These are phyloP conservation scores for Cyprinodon tularosa DNA, from an alignment of 2,113 vertebrate species.

Conservation along the genomic window DNA sequence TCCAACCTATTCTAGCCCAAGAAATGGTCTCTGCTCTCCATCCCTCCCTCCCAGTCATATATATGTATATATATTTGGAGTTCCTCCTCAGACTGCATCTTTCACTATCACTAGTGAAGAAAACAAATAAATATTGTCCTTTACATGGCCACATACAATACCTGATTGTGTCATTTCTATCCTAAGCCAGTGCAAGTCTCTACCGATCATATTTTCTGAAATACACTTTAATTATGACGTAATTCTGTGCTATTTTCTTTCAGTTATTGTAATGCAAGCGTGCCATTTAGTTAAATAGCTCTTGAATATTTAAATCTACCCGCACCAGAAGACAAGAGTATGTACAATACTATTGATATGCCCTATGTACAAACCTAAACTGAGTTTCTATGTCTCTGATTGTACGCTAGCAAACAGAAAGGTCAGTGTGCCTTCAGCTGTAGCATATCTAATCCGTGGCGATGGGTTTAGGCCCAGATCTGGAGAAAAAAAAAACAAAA, in stretches of 20 bases:
- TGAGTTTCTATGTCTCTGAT: slow-evolving; percentile 66
- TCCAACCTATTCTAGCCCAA: neutral
- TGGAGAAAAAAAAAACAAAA: slow-evolving; percentile 41
- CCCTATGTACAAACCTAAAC: slow-evolving; percentile 67
- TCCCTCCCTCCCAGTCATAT: neutral
- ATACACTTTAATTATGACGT: slow-evolving; percentile 51
- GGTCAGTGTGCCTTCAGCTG: slow-evolving; percentile 34
- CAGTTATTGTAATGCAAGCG: slow-evolving; percentile 48
- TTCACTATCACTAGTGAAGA: slow-evolving; percentile 27
- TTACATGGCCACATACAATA: slow-evolving; percentile 60
- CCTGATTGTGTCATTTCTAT: slow-evolving; percentile 67
- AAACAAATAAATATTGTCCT: slow-evolving; percentile 45
- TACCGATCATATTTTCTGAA: slow-evolving; percentile 61
- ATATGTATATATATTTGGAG: slow-evolving; percentile 6
- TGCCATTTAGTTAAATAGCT: slow-evolving; percentile 58
- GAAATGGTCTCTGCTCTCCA: neutral
- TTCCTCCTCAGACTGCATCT: slow-evolving; percentile 9
- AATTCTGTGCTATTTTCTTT: slow-evolving; percentile 55
- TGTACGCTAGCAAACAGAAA: slow-evolving; percentile 73
- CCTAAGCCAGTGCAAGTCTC: slow-evolving; percentile 63
- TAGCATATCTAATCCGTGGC: slow-evolving; percentile 27
- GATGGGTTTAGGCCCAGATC: slow-evolving; percentile 78
- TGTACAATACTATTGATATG: slow-evolving; percentile 69
- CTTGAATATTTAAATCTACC: slow-evolving; percentile 60
- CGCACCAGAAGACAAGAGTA: slow-evolving; percentile 56